Base-by-base conservation (phyloP, 2,113 vertebrate species). In the Neogale vison region DNA sequence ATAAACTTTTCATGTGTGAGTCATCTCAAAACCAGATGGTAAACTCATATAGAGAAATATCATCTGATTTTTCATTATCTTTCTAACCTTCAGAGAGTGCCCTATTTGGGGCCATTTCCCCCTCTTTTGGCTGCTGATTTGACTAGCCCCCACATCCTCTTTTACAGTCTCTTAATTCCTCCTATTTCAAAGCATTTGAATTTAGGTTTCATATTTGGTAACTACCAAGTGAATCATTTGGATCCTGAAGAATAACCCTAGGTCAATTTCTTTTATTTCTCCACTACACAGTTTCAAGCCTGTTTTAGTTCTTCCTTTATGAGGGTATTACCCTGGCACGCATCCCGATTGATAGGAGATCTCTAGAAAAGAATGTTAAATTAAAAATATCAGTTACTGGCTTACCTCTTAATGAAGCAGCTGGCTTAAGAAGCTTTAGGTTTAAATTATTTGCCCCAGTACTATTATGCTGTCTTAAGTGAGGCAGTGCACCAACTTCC, bases 341-440 rank as follows among this genome's bases (percentile, higher is more conserved):
- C n/a, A 93, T 96, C 76, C 94, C 67, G 69, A 69, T 10, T 94
- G 95, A 96, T 95, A 55, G 71, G 79, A 45, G 76, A 96, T 72
- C 88, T 98, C 90, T 80, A 97, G 88, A 97, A 95, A 97, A 79
- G 88, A 96, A 89, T 91, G 83, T 84, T 97, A 96, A 97, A 95
- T 98, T 95, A 94, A 96, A 97, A 97, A 94, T 96, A 97, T 96
- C 94, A 97, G 94, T 96, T 95, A 96, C 85, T 87, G 50, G 57
- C 95, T 98, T 97, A 97, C 93, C 82, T 97, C 88, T 98, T 98
- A 98, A 98, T 97, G 97, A 98, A 98, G 85, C 92, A 94, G 93
- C 92, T 94, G 95, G 85, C 96, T 97, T 96, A 96, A 97, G 92
- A 96, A 95, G 95, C 90, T 96, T 97, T 91, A 94, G 81, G 95